Evolutionary conservation across 2,888 invertebrate species (phyloP).

Genomic region (Eupelmus urozonus): DNA sequence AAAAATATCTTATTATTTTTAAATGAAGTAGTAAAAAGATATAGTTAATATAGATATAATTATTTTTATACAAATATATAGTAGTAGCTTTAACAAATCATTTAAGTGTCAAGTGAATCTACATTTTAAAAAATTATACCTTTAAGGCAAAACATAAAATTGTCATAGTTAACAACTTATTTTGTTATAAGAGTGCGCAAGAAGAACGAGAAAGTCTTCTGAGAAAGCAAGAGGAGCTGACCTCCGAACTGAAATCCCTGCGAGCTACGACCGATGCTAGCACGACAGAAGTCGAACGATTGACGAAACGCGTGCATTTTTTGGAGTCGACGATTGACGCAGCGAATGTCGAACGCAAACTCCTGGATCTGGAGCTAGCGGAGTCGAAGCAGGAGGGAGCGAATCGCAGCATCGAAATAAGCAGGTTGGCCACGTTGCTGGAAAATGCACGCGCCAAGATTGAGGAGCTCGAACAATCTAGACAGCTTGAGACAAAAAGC

Average conservation of each 20-base stretch:
- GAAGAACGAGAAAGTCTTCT: slow-evolving; percentile 87
- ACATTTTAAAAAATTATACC: no score
- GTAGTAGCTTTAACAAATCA: no score
- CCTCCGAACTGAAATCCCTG: slow-evolving; percentile 83
- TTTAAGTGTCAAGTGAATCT: no score
- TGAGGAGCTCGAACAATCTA: slow-evolving; percentile 83
- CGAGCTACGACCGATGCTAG: slow-evolving; percentile 82
- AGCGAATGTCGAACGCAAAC: slow-evolving; percentile 85
- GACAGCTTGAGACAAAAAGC: slow-evolving; percentile 84
- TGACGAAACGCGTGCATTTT: slow-evolving; percentile 84
- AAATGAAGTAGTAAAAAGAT: no score
- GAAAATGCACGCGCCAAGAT: slow-evolving; percentile 92
- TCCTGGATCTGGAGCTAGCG: slow-evolving; percentile 85
- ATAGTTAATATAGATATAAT: no score
- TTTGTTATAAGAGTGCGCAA: slow-evolving; percentile 81
- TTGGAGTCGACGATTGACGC: slow-evolving; percentile 88
- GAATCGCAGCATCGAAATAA: slow-evolving; percentile 88
- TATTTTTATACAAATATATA: no score
- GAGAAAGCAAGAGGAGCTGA: slow-evolving; percentile 88
- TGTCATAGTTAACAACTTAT: not conserved
- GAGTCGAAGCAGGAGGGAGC: slow-evolving; percentile 86
- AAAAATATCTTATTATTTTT: no score
- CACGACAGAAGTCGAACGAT: slow-evolving; percentile 82
- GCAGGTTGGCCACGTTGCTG: slow-evolving; percentile 86
- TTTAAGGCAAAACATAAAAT: no score